These are phyloP conservation scores for Delphinus delphis DNA, from an alignment of 2,113 vertebrate genomes.

Conservation along the genomic window DNA sequence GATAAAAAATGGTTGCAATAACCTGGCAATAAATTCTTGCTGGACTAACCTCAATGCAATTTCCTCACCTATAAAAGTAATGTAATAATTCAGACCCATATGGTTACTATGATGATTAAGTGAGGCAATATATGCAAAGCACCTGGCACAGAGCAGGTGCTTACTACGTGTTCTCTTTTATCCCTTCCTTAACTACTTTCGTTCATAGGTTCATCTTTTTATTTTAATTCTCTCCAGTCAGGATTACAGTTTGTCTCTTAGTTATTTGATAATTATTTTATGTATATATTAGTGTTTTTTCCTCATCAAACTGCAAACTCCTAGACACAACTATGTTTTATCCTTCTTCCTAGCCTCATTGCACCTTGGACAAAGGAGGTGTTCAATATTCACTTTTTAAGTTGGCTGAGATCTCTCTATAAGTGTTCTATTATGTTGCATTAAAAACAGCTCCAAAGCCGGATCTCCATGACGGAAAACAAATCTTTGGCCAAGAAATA, in stretches of 20 bases:
- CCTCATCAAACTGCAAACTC: background rate
- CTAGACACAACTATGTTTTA: background rate
- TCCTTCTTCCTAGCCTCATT: constrained; percentile 9
- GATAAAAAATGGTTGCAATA: constrained; percentile 6
- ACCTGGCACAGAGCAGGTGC: constrained; percentile 49
- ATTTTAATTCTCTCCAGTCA: background rate
- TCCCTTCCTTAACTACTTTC: background rate
- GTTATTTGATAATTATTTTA: background rate
- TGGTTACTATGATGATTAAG: constrained; percentile 68
- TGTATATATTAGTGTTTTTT: background rate
- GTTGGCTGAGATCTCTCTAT: constrained; percentile 46
- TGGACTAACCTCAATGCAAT: constrained; percentile 52
- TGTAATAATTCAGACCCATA: constrained; percentile 37
- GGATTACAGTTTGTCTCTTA: background rate
- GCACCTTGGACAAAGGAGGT: constrained; percentile 66
- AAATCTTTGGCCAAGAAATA: constrained; percentile 67
- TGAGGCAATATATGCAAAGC: constrained; percentile 61
- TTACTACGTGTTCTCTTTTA: constrained; percentile 11
- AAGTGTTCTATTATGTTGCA: constrained; percentile 74
- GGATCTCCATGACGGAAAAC: constrained; percentile 63
- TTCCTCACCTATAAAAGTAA: constrained; percentile 70
- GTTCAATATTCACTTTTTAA: constrained; percentile 76
- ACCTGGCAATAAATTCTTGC: constrained; percentile 30
- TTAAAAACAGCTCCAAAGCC: constrained; percentile 65
- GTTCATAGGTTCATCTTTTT: background rate